phyloP scores from a whole-genome alignment of 2,797 vertebrate genomes.

The Neosalanx taihuensis region DNA sequence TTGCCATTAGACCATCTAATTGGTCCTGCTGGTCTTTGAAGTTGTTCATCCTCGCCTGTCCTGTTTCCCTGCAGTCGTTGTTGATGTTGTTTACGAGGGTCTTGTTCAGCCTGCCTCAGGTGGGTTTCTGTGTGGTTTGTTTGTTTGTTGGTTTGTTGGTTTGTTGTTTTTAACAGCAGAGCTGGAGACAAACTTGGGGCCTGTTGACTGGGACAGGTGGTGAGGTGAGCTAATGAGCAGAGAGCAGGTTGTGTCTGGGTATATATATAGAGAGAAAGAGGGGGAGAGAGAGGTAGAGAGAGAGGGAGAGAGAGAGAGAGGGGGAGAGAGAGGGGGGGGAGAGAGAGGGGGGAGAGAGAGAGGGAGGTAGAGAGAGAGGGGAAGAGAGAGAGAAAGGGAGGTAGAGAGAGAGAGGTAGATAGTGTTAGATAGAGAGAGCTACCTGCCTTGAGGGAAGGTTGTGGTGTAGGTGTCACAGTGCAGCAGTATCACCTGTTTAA shows the following conservation, averaged over 20 bases:
- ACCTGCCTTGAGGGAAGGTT: neutral
- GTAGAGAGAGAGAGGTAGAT: neutral
- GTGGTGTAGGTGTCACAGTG: constrained; percentile 16
- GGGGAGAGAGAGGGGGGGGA: no score
- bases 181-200: constrained; percentile 22
- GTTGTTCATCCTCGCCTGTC: constrained; percentile 9
- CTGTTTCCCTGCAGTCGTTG: neutral
- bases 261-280: constrained; percentile 6
- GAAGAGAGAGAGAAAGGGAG: neutral
- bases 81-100: constrained; percentile 24
- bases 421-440: neutral
- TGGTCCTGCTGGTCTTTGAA: constrained; percentile 34
- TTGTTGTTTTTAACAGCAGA: constrained; percentile 6
- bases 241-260: constrained; percentile 37
- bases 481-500: constrained; percentile 12
- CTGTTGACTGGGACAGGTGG: constrained; percentile 29
- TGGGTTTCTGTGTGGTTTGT: neutral
- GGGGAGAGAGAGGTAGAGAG: constrained; percentile 18
- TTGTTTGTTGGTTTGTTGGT: constrained; percentile 34
- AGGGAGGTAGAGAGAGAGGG: neutral
- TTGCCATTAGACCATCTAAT: constrained; percentile 45
- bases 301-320: no score
- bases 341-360: no score
- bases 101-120: constrained; percentile 23
- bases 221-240: constrained; percentile 58